Percentiles rank a stretch among this genome's conserved stretches.
These are phyloP conservation scores for Diploptera punctata DNA, from an alignment of 2,888 invertebrate species.

Conservation along the genomic window DNA sequence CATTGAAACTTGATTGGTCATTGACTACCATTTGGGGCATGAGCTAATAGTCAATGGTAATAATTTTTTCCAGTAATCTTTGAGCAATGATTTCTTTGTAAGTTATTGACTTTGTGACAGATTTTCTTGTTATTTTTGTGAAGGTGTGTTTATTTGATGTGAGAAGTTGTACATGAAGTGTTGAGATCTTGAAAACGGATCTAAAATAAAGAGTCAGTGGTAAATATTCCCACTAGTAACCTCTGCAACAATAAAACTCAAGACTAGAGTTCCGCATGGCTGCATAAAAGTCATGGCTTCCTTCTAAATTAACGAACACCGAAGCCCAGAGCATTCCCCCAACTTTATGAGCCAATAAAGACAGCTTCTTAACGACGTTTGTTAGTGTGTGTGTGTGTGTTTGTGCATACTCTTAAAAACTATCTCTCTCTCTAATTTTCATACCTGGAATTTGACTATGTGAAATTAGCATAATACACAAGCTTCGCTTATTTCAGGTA, in stretches of 20 bases:
- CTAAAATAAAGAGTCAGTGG: too few species aligned
- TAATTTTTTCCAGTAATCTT: too few species aligned
- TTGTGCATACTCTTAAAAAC: conserved; percentile 2
- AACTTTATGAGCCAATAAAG: conserved; percentile 25
- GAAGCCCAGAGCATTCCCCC: not conserved
- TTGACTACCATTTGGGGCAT: too few species aligned
- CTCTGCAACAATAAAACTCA: not conserved
- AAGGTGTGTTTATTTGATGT: too few species aligned
- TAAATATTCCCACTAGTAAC: not conserved
- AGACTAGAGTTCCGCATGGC: conserved; percentile 16
- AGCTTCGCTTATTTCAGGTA: not conserved
- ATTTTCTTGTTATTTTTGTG: too few species aligned
- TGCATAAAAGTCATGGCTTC: conserved; percentile 19
- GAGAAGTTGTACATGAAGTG: too few species aligned
- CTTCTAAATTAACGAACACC: conserved; percentile 18
- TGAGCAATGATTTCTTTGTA: too few species aligned
- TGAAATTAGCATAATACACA: conserved; percentile 5
- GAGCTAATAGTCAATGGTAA: too few species aligned
- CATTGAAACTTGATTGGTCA: too few species aligned
- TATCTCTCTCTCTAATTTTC: conserved; percentile 4
- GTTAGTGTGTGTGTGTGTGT: not conserved
- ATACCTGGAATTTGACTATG: conserved; percentile 13
- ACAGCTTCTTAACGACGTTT: conserved; percentile 17
- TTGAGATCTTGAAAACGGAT: too few species aligned
- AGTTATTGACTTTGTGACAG: too few species aligned